A percentile compares a stretch with the other conserved stretches of the same genome.
phyloP scores from a whole-genome alignment of 1,140 invertebrate species.

The Eulimnadia texana region DNA sequence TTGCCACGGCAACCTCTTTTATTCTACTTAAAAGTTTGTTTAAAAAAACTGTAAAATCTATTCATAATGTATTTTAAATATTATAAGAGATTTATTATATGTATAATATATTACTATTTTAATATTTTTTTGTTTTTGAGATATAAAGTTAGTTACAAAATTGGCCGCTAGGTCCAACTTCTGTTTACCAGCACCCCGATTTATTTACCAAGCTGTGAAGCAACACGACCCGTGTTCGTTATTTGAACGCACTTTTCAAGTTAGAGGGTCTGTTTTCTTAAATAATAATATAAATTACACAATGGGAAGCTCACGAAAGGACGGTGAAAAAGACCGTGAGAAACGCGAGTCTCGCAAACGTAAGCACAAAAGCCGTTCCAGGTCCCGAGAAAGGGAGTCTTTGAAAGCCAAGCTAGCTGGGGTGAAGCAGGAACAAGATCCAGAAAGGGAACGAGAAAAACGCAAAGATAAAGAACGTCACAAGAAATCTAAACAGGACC shows the following conservation, averaged over 20 bases:
- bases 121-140: no score
- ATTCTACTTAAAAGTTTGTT: no score
- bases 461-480: conserved; percentile 19
- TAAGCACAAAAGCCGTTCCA: neutral
- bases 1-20: neutral
- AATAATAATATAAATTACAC: neutral
- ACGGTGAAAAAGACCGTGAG: neutral
- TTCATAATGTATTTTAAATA: no score
- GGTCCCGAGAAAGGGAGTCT: conserved; percentile 21
- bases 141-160: no score
- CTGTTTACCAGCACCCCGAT: no score
- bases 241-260: neutral
- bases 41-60: no score
- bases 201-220: no score
- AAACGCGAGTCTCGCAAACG: neutral
- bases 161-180: no score
- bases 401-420: conserved; percentile 30
- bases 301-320: neutral
- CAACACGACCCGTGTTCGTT: no score
- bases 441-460: conserved; percentile 34
- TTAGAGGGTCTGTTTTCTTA: neutral
- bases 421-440: conserved; percentile 40
- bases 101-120: no score
- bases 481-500: conserved; percentile 10
- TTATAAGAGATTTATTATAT: no score